phyloP scores from a whole-genome alignment of 2,113 vertebrate genomes.

The Colius striatus region DNA sequence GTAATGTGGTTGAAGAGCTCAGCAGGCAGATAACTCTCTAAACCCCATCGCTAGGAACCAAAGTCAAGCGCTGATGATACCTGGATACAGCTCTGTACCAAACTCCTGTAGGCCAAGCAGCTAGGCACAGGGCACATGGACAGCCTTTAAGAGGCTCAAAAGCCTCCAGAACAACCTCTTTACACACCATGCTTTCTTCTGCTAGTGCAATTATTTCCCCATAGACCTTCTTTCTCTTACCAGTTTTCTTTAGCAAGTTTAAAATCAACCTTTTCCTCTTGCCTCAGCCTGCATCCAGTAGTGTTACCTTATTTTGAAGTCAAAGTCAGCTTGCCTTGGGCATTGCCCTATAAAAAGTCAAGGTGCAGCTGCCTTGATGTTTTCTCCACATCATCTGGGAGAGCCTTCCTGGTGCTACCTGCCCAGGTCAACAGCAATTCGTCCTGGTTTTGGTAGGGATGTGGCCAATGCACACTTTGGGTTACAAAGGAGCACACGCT shows the following conservation, averaged over 20 bases:
- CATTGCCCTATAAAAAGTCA: neutral
- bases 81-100: neutral
- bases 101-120: neutral
- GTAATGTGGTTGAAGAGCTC: fast-evolving
- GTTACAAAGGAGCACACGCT: neutral
- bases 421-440: neutral
- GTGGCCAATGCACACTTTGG: neutral
- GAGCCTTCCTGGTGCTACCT: neutral
- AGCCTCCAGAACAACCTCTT: neutral
- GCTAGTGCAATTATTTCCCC: neutral
- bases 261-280: neutral
- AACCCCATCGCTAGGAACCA: fast-evolving
- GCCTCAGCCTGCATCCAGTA: neutral
- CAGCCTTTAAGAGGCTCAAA: neutral
- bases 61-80: neutral
- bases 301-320: neutral
- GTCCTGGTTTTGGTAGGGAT: neutral
- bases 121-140: neutral
- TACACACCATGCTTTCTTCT: neutral
- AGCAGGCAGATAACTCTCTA: neutral
- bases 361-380: neutral
- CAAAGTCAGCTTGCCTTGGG: neutral
- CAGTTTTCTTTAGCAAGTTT: neutral
- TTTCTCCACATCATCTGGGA: neutral
- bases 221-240: neutral